These are phyloP conservation scores for Chloropsis cyanopogon DNA, from an alignment of 2,113 vertebrate genomes.

Conservation along the genomic window DNA sequence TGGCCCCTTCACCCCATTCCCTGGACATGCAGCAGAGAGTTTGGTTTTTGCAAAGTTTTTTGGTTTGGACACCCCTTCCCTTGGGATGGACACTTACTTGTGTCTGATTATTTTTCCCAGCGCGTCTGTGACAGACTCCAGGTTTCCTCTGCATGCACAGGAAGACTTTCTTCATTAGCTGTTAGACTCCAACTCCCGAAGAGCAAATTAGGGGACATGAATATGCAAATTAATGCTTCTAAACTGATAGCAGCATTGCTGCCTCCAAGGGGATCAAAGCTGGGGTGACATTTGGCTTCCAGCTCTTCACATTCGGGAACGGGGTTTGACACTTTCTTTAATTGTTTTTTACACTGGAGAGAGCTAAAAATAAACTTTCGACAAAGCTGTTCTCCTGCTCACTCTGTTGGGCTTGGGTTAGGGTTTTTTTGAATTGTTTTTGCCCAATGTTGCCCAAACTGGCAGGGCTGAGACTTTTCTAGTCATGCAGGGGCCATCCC, in stretches of 20 bases:
- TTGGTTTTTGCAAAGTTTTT: not conserved
- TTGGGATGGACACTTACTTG: not conserved
- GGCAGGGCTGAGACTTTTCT: not conserved
- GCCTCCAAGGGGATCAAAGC: conserved; percentile 2
- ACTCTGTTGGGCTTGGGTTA: not conserved
- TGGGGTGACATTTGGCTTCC: conserved; percentile 30
- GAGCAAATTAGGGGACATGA: conserved; percentile 51
- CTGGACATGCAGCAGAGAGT: not conserved
- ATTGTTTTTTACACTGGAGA: not conserved
- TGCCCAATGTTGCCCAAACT: rapidly evolving
- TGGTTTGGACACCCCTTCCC: not conserved
- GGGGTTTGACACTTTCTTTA: not conserved
- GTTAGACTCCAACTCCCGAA: not conserved
- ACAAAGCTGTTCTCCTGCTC: not conserved
- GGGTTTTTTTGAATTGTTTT: rapidly evolving
- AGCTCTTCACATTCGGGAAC: not conserved
- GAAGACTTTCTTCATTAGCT: conserved; percentile 27
- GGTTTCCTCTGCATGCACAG: not conserved
- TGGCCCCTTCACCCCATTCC: too few species aligned
- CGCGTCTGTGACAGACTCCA: not conserved
- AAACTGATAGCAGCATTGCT: not conserved
- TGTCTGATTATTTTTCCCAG: not conserved
- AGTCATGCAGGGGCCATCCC: not conserved
- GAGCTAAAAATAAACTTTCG: not conserved
- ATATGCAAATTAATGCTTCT: conserved; percentile 44